Conservation (phyloP, 2,888 invertebrate genomes). For the Blera fallax region DNA sequence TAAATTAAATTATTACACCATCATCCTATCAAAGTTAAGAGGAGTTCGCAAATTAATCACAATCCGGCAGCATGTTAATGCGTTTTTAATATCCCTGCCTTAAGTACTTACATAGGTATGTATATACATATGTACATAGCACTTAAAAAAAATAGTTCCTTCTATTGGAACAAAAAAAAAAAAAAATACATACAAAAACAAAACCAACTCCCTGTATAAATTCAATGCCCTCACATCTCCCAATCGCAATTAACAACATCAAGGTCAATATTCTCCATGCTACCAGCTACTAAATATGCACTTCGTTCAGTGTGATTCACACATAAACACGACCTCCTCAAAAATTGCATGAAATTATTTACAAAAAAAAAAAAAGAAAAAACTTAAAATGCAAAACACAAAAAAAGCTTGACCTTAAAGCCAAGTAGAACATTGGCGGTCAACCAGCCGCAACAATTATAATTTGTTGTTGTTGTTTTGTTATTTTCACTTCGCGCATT, state of each 20-base stretch:
- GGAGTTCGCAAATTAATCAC: too few relatives aligned
- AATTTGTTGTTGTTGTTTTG: conserved; percentile 29
- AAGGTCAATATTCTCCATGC: conserved; percentile 58
- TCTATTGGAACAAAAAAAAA: background rate
- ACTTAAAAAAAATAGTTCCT: background rate
- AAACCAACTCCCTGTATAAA: conserved; percentile 19
- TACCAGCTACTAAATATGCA: conserved; percentile 23
- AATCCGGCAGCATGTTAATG: background rate
- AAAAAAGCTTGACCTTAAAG: conserved; percentile 65
- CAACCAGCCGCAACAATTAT: conserved; percentile 69
- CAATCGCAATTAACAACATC: conserved; percentile 35
- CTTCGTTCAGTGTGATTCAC: conserved; percentile 29
- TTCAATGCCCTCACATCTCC: conserved; percentile 39
- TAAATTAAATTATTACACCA: too few relatives aligned
- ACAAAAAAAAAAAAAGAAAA: conserved; percentile 5
- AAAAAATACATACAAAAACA: too few relatives aligned
- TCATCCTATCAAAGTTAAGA: too few relatives aligned
- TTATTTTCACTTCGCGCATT: conserved; percentile 4
- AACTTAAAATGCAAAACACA: conserved; percentile 23
- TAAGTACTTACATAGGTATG: background rate
- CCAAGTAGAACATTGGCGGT: conserved; percentile 71
- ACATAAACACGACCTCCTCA: conserved; percentile 43
- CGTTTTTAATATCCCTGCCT: conserved; percentile 21
- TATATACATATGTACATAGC: too few relatives aligned
- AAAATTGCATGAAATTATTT: conserved; percentile 45